These are phyloP conservation scores for Agraylea sexmaculata DNA, from an alignment of 1,140 invertebrate species.

Conservation along the genomic window DNA sequence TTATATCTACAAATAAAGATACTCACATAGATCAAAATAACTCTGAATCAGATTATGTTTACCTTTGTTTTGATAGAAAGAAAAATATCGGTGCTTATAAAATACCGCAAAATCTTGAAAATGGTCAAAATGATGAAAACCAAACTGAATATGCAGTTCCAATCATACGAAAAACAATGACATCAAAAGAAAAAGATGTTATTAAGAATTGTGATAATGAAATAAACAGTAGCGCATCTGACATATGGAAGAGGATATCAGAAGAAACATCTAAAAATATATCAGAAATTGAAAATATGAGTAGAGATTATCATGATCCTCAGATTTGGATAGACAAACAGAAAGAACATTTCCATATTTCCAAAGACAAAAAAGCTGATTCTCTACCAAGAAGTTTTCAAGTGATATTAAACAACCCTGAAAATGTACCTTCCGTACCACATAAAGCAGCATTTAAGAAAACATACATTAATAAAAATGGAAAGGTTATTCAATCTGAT, in stretches of 20 bases:
- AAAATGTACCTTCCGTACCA: constrained; percentile 29
- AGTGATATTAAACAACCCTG: constrained; percentile 37
- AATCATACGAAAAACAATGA: constrained; percentile 22
- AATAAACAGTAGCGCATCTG: constrained; percentile 9
- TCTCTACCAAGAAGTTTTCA: constrained; percentile 69
- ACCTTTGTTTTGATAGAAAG: constrained; percentile 36
- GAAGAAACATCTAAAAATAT: constrained; percentile 20
- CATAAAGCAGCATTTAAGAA: constrained; percentile 37
- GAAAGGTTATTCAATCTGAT: constrained; percentile 38
- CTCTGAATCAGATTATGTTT: constrained; percentile 38
- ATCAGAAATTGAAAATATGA: too few relatives aligned
- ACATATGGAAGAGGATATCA: constrained; percentile 20
- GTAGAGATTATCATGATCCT: too few relatives aligned
- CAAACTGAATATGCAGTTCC: constrained; percentile 38
- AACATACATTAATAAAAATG: constrained; percentile 40
- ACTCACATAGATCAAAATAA: not conserved
- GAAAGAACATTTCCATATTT: constrained; percentile 39
- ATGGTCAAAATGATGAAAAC: constrained; percentile 16
- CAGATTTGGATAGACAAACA: constrained; percentile 41
- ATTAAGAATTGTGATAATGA: constrained; percentile 1
- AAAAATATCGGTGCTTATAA: constrained; percentile 21
- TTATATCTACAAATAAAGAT: constrained; percentile 9
- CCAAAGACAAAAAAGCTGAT: constrained; percentile 52
- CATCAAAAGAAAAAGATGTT: constrained; percentile 13
- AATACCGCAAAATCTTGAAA: constrained; percentile 14